A percentile compares a stretch with the other conserved stretches of the same genome.
Evolutionary conservation across 2,113 vertebrate genomes (phyloP).

Genomic region (Pachycephala philippinensis): DNA sequence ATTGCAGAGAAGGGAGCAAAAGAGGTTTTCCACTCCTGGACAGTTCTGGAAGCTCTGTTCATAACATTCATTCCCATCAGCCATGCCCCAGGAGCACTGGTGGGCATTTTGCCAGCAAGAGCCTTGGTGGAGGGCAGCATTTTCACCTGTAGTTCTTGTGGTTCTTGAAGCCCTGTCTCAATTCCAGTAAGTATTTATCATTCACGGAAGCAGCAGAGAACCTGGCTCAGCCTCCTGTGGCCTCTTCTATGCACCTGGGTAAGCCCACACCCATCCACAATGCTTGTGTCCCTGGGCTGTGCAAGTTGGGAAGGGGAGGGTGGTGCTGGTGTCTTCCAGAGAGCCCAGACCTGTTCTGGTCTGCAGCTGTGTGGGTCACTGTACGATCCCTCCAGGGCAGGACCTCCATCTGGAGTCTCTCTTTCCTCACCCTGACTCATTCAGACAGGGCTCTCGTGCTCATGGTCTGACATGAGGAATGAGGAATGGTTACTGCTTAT

Average conservation of each 20-base stretch:
- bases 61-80: not conserved
- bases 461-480: accelerated
- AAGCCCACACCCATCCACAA: accelerated
- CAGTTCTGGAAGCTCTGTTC: not conserved
- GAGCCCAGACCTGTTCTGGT: accelerated
- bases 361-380: not conserved
- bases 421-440: not conserved
- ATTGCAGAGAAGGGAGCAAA: not conserved
- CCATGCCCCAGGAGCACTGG: not conserved
- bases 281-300: not conserved
- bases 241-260: not conserved
- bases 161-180: not conserved
- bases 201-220: not conserved
- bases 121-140: not conserved
- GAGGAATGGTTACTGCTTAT: not conserved
- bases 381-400: not conserved
- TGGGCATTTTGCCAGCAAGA: not conserved
- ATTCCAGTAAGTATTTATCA: not conserved
- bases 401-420: not conserved
- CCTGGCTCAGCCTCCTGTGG: not conserved
- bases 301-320: not conserved
- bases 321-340: too few relatives aligned
- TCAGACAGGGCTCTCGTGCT: not conserved
- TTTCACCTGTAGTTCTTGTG: accelerated
- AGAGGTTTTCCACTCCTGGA: not conserved